Base-by-base conservation (phyloP, 2,797 vertebrate species). In the Parotocinclus haroldoi region DNA sequence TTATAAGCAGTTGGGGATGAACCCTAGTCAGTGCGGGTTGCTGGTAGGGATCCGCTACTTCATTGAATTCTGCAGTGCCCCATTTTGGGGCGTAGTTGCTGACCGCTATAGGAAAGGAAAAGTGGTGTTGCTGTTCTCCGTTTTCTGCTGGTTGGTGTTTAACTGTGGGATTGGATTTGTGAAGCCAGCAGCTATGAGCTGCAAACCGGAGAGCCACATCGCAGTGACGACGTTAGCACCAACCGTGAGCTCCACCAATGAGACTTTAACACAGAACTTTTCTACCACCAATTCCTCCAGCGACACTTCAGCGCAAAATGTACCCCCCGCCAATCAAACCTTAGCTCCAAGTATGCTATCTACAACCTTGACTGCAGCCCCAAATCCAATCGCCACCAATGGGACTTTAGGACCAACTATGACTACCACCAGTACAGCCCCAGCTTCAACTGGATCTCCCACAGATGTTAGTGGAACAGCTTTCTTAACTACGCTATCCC, bases 61-160 rank as follows among this genome's bases (percentile, higher is more conserved):
- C 57, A 99, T 99, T 10, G 97, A 99, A 82, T 99, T 99, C 81
- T 99, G 97, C 85, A 98, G 97, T 61, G 96, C 97, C 54, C 97
- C 97, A 5, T 98, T 99, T 83, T 99, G 97, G 97, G 97, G 97
- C 0, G 88, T 98, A 1, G 92, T 99, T 69, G 96, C 97, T 0
- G 97, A 99, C 83, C 93, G 95, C 72, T 99, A 94, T 81, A 89
- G 82, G 80, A 97, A 96, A 71, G 96, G 96, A 13, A 99, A 99
- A 80, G 84, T 80, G 0, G 91, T 99, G 48, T 89, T 99, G 48
- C 89, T 99, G 67, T 98, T 98, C 48, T 98, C 97, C 0, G 93
- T 99, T 40, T 62, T 98, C 1, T 98, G 96, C 83, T 99, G 97
- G 97, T 79, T 99, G 81, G 76, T 94, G 36, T 99, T 99, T 82